Percentiles rank a stretch among this genome's conserved stretches.
These are phyloP conservation scores for Drosophila nigrodunni DNA, from an alignment of 1,140 invertebrate species.

Conservation along the genomic window DNA sequence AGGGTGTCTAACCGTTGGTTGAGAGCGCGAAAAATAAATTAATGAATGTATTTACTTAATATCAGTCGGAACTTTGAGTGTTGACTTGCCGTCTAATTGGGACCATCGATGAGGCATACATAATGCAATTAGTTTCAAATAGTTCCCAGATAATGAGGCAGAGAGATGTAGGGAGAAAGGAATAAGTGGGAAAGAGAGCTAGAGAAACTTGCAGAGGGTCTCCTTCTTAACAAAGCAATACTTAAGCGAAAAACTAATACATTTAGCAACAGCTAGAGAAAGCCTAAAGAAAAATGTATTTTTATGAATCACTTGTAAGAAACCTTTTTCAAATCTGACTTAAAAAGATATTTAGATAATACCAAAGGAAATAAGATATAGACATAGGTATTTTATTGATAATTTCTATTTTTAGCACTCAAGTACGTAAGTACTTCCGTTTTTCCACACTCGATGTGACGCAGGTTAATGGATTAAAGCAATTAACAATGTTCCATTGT, in stretches of 20 bases:
- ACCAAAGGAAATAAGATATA: too few species aligned
- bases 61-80: slow-evolving; percentile 58
- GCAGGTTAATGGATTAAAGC: neutral
- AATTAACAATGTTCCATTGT: neutral
- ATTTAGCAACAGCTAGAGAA: too few species aligned
- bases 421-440: neutral
- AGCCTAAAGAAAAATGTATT: too few species aligned
- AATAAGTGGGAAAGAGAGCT: neutral
- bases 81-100: slow-evolving; percentile 74
- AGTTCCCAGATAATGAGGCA: neutral
- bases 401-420: neutral
- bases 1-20: slow-evolving; percentile 36
- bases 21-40: slow-evolving; percentile 70
- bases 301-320: too few species aligned
- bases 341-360: too few species aligned
- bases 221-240: too few species aligned
- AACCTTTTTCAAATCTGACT: too few species aligned
- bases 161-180: neutral
- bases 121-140: slow-evolving; percentile 1
- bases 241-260: too few species aligned
- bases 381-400: neutral
- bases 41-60: slow-evolving; percentile 81
- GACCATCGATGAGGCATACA: slow-evolving; percentile 49
- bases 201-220: too few species aligned
- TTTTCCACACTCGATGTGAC: neutral